phyloP scores from a whole-genome alignment of 2,113 vertebrate genomes.

The Tor tambroides region DNA sequence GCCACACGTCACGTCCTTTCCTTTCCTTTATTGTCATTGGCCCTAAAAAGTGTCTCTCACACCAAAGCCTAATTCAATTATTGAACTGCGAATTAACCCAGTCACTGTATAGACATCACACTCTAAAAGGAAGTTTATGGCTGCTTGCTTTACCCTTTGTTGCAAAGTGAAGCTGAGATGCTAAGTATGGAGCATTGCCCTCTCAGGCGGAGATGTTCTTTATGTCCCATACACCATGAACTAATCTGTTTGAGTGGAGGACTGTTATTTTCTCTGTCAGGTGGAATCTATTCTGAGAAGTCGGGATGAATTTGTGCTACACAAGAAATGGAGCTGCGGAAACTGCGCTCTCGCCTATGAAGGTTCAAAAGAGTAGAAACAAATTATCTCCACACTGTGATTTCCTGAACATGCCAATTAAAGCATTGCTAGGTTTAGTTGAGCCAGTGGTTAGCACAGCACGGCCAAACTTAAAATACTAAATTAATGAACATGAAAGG shows the following conservation, averaged over 20 bases:
- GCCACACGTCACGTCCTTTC: no score
- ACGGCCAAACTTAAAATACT: constrained; percentile 40
- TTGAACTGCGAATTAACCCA: background rate
- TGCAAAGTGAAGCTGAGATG: background rate
- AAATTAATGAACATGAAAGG: constrained; percentile 48
- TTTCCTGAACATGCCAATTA: constrained; percentile 52
- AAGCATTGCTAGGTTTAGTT: constrained; percentile 45
- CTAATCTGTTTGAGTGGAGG: background rate
- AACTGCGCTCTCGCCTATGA: background rate
- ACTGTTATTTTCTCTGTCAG: constrained; percentile 41
- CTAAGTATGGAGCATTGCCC: background rate
- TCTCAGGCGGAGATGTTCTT: constrained; percentile 26
- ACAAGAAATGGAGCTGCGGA: background rate
- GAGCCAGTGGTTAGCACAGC: constrained; percentile 37
- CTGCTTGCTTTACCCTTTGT: background rate
- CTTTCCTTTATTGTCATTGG: background rate
- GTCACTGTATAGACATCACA: no score
- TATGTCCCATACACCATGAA: constrained; percentile 2
- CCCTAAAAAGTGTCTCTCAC: background rate
- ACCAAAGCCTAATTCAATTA: constrained; percentile 2
- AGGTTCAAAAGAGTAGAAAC: constrained; percentile 42
- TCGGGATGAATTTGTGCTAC: constrained; percentile 15
- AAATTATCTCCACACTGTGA: constrained; percentile 45
- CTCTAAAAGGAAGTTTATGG: background rate
- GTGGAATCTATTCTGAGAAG: constrained; percentile 35